Conservation (phyloP, 2,113 vertebrate genomes). For the Pseudopipra pipra region DNA sequence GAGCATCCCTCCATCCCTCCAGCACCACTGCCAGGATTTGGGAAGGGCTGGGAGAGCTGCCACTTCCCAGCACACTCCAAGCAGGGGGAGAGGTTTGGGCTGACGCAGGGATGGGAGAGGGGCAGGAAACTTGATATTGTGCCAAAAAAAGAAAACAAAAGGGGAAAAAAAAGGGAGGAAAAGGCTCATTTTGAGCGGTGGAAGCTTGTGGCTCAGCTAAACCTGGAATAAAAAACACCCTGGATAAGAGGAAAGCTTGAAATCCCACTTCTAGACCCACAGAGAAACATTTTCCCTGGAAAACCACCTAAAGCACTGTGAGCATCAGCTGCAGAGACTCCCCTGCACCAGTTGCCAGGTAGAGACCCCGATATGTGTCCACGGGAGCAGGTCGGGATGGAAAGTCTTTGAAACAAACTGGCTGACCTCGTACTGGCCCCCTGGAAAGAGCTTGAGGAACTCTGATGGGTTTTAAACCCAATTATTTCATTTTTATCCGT, state of each 20-base stretch:
- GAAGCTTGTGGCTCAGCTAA: not conserved
- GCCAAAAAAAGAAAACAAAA: not conserved
- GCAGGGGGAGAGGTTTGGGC: not conserved
- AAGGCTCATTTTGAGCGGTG: not conserved
- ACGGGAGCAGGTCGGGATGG: rapidly evolving
- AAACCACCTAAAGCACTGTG: not conserved
- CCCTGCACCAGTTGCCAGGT: not conserved
- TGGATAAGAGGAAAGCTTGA: not conserved
- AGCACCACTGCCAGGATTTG: rapidly evolving
- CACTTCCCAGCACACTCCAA: not conserved
- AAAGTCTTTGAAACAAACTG: not conserved
- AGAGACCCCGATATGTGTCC: not conserved
- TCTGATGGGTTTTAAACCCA: not conserved
- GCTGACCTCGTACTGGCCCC: not conserved
- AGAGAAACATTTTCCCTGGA: not conserved
- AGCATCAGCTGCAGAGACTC: rapidly evolving
- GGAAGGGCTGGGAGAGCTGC: not conserved
- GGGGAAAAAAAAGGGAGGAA: not conserved
- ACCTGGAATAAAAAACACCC: not conserved
- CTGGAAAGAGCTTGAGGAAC: not conserved
- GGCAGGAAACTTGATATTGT: not conserved
- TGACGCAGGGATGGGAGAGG: not conserved
- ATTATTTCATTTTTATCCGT: not conserved
- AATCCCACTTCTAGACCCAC: not conserved
- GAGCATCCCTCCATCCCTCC: not conserved